A percentile compares a stretch with the other conserved stretches of the same genome.
Conservation (phyloP, 2,113 vertebrate species). For the Sinocyclocheilus maitianheensis region DNA sequence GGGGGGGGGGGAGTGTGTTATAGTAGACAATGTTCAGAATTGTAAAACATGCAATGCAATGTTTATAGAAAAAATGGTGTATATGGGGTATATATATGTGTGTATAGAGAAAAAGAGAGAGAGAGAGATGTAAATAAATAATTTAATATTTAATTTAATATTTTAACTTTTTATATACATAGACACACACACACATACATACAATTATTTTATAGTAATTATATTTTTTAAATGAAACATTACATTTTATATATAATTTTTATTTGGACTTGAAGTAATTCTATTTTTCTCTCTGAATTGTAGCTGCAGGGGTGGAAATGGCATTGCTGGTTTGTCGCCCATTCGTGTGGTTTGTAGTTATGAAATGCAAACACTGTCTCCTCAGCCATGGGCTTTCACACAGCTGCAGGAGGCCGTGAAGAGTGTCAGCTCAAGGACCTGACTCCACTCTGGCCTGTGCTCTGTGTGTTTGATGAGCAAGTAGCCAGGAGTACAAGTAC, state of each 20-base stretch:
- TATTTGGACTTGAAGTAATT: not conserved
- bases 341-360: conserved; percentile 8
- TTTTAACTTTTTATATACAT: too few species aligned
- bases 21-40: not conserved
- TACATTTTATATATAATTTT: too few species aligned
- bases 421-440: conserved; percentile 69
- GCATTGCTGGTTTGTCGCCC: not conserved
- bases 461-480: conserved; percentile 77
- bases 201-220: too few species aligned
- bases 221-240: too few species aligned
- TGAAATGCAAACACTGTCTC: conserved; percentile 65
- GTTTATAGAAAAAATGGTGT: not conserved
- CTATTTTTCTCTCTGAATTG: not conserved
- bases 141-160: too few species aligned
- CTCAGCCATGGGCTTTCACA: conserved; percentile 70
- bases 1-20: not conserved
- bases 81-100: not conserved
- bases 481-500: conserved; percentile 76
- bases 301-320: not conserved
- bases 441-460: conserved; percentile 66
- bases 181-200: too few species aligned
- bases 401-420: conserved; percentile 70
- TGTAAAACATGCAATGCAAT: not conserved
- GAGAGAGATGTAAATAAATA: too few species aligned
- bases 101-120: too few species aligned